A percentile compares a stretch with the other conserved stretches of the same genome.
phyloP scores from a whole-genome alignment of 2,113 vertebrate genomes.

The Beaufortia kweichowensis region DNA sequence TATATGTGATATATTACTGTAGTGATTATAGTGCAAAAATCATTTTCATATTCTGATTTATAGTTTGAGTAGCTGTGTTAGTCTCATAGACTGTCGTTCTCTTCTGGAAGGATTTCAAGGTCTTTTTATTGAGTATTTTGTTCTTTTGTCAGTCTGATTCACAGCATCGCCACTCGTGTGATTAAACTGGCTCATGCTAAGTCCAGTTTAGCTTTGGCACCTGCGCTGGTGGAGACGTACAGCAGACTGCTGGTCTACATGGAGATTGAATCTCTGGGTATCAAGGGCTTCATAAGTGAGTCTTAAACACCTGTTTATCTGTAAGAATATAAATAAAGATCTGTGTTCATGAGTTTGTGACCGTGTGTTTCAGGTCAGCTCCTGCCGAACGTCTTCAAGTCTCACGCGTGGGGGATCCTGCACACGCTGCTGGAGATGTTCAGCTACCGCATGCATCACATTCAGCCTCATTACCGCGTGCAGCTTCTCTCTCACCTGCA shows the following conservation, averaged over 20 bases:
- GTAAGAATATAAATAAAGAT: no score
- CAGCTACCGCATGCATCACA: slow-evolving; percentile 99
- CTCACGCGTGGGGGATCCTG: slow-evolving; percentile 95
- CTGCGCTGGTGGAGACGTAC: slow-evolving; percentile 96
- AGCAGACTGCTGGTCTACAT: slow-evolving; percentile 97
- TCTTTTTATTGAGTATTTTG: no score
- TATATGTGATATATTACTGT: no score
- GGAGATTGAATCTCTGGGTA: slow-evolving; percentile 98
- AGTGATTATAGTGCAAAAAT: no score
- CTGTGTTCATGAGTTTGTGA: neutral
- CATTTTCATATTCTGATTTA: no score
- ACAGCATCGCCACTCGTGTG: slow-evolving; percentile 96
- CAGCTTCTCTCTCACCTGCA: slow-evolving; percentile 96
- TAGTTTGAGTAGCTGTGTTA: no score
- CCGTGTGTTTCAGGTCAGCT: slow-evolving; percentile 82
- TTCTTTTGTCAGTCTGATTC: slow-evolving; percentile 82
- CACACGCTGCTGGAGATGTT: slow-evolving; percentile 98
- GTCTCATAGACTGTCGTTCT: no score
- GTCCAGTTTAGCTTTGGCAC: slow-evolving; percentile 89
- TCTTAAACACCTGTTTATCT: no score
- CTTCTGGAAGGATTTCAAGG: no score
- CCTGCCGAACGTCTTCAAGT: slow-evolving; percentile 96
- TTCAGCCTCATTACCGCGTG: slow-evolving; percentile 96
- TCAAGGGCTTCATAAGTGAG: slow-evolving; percentile 99
- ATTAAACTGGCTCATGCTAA: slow-evolving; percentile 98